A percentile compares a stretch with the other conserved stretches of the same genome.
Evolutionary conservation across 1,140 invertebrate species (phyloP).

Genomic region (Vollenhovia emeryi): DNA sequence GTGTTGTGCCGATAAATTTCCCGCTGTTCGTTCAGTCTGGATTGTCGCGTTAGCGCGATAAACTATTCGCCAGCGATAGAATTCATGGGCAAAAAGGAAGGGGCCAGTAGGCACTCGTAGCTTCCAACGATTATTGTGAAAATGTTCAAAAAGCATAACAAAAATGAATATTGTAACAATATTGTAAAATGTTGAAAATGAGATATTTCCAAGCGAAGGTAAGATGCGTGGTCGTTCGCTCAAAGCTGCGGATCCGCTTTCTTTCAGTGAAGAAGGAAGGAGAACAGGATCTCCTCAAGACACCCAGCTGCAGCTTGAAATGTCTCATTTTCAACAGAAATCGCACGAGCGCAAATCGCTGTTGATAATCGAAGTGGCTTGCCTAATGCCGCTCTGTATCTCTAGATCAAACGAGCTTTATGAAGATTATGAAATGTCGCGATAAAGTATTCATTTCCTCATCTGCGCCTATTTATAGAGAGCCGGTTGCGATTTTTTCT

Average conservation of each 20-base stretch:
- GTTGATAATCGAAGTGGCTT: slow-evolving; percentile 1
- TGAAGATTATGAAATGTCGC: slow-evolving; percentile 27
- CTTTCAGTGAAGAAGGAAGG: too few species aligned
- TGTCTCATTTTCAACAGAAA: neutral
- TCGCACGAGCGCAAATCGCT: neutral
- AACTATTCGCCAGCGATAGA: neutral
- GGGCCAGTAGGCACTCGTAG: too few species aligned
- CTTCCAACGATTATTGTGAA: neutral
- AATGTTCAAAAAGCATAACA: too few species aligned
- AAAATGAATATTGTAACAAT: too few species aligned
- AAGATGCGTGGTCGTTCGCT: too few species aligned
- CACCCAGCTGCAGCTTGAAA: too few species aligned
- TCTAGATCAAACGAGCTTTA: neutral
- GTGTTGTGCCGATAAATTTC: slow-evolving; percentile 18
- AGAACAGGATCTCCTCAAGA: too few species aligned
- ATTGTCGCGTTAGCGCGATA: neutral
- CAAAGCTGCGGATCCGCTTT: too few species aligned
- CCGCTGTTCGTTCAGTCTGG: neutral
- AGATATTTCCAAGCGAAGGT: neutral
- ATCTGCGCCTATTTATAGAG: slow-evolving; percentile 32
- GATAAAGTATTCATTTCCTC: slow-evolving; percentile 13
- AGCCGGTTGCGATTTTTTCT: neutral
- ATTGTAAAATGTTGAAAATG: neutral
- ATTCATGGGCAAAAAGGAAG: neutral
- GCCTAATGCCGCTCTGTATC: neutral